Evolutionary conservation across 1,140 invertebrate genomes (phyloP).

Genomic region (Megalopta genalis): DNA sequence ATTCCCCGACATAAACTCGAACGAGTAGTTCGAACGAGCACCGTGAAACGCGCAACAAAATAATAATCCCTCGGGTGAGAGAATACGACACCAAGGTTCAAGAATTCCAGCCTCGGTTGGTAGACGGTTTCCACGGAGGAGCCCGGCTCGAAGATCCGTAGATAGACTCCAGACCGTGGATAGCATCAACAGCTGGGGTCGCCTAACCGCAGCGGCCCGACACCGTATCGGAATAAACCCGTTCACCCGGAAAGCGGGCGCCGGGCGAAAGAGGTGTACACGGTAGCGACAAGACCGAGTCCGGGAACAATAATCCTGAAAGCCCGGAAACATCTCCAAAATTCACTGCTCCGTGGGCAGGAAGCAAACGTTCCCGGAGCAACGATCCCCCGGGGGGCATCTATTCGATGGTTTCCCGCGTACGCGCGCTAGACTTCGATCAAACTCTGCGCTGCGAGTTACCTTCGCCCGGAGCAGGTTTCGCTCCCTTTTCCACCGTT

Average conservation of each 20-base stretch:
- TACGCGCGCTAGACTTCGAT: constrained; percentile 32
- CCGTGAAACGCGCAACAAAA: too few species aligned
- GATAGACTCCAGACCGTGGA: background rate
- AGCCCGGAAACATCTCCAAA: constrained; percentile 20
- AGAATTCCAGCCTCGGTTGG: background rate
- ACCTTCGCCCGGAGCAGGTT: constrained; percentile 6
- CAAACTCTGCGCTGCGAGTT: constrained; percentile 27
- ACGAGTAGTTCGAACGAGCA: too few species aligned
- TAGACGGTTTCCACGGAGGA: background rate
- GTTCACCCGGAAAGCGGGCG: background rate
- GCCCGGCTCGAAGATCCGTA: background rate
- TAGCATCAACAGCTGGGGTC: constrained; percentile 1
- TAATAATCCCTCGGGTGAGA: too few species aligned
- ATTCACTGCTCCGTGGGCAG: background rate
- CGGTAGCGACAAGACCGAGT: background rate
- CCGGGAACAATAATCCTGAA: constrained; percentile 14
- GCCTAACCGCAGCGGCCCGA: background rate
- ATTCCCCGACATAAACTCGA: too few species aligned
- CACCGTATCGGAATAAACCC: background rate
- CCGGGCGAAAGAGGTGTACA: background rate
- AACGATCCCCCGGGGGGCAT: constrained; percentile 3
- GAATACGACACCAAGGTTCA: background rate
- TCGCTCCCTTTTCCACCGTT: constrained; percentile 3
- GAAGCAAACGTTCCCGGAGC: background rate
- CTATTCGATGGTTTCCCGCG: background rate